phyloP scores from a whole-genome alignment of 2,888 invertebrate species.

The Schrankia costaestrigalis region DNA sequence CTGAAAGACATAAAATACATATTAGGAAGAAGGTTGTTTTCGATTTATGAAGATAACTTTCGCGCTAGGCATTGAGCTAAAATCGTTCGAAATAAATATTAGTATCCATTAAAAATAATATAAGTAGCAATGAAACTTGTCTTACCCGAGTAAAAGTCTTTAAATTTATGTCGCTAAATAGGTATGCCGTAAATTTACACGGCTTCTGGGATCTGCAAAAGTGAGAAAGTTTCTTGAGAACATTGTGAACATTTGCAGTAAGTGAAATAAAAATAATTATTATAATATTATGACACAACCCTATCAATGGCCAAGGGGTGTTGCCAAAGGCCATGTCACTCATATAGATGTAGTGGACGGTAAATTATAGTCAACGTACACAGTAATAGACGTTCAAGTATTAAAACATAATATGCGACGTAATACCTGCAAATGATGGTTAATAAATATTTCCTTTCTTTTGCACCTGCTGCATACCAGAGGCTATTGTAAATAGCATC shows the following conservation, averaged over 20 bases:
- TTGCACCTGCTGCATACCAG: constrained; percentile 44
- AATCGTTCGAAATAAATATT: too few species aligned
- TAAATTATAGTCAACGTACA: too few species aligned
- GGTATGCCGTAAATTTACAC: constrained; percentile 49
- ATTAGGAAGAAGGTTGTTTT: too few species aligned
- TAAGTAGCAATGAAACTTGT: neutral
- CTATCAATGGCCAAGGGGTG: too few species aligned
- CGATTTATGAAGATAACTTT: too few species aligned
- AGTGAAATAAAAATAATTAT: too few species aligned
- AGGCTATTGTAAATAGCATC: constrained; percentile 45
- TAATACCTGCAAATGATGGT: constrained; percentile 46
- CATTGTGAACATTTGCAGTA: too few species aligned
- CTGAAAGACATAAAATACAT: constrained; percentile 39
- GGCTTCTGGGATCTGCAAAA: constrained; percentile 53
- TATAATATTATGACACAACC: too few species aligned
- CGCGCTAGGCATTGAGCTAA: too few species aligned
- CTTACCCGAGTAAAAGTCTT: constrained; percentile 46
- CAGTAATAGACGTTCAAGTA: neutral
- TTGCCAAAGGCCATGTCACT: too few species aligned
- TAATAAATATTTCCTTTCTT: constrained; percentile 43
- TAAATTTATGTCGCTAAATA: constrained; percentile 47
- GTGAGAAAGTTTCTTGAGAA: neutral
- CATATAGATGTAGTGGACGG: too few species aligned
- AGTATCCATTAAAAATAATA: too few species aligned
- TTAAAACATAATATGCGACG: neutral